Percentiles rank a stretch among this genome's conserved stretches.
These are phyloP conservation scores for Dendrocopos noguchii DNA, from an alignment of 2,113 vertebrate genomes.

Conservation along the genomic window DNA sequence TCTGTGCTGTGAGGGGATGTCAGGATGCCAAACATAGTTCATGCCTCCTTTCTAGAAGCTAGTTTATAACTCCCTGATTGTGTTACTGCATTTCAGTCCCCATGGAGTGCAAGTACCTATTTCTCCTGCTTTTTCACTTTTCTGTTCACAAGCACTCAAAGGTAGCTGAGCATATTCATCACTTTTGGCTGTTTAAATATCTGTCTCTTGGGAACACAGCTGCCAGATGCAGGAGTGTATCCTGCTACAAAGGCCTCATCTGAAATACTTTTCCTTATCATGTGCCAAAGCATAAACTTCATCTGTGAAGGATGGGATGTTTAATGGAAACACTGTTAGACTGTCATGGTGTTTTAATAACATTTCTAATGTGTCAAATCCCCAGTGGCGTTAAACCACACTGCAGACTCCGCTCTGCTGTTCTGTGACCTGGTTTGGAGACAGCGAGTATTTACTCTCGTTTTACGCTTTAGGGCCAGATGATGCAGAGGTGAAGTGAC, in stretches of 20 bases:
- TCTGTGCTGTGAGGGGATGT: neutral
- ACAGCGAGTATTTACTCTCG: constrained; percentile 1
- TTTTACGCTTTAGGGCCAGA: neutral
- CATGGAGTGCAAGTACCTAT: neutral
- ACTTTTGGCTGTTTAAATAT: constrained; percentile 10
- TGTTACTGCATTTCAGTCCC: neutral
- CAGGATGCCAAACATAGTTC: neutral
- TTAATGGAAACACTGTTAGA: constrained; percentile 56
- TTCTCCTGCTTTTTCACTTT: neutral
- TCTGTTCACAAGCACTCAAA: neutral
- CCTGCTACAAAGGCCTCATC: constrained; percentile 31
- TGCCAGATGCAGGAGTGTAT: constrained; percentile 9
- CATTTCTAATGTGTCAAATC: constrained; percentile 48
- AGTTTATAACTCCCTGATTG: neutral
- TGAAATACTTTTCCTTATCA: constrained; percentile 49
- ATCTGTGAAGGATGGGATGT: constrained; percentile 49
- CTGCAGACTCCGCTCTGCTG: neutral
- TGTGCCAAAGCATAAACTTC: constrained; percentile 54
- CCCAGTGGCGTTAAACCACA: neutral
- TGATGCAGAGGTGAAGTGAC: neutral
- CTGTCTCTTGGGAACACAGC: constrained; percentile 3
- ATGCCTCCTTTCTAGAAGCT: neutral
- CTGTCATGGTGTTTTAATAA: constrained; percentile 55
- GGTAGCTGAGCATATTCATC: neutral
- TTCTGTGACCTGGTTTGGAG: neutral